Percentiles rank a stretch among this genome's conserved stretches.
Evolutionary conservation across 2,113 vertebrate genomes (phyloP).

Genomic region (Petrocephalus microphthalmus): DNA sequence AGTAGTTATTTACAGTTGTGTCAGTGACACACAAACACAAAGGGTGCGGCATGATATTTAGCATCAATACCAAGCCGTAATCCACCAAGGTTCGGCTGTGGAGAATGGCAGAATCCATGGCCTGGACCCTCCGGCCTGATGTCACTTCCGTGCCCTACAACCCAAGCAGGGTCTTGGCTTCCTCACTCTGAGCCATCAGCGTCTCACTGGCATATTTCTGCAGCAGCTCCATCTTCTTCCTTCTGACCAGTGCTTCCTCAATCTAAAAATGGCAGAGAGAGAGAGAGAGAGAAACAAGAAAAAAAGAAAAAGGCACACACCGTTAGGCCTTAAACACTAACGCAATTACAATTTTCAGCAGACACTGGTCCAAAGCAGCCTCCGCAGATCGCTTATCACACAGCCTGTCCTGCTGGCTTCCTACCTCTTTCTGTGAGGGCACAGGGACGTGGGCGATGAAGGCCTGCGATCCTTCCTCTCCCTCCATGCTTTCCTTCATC

Average conservation of each 20-base stretch:
- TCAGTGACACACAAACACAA: neutral
- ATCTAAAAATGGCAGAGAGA: conserved; percentile 61
- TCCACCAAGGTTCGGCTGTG: neutral
- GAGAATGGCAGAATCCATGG: neutral
- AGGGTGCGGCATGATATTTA: neutral
- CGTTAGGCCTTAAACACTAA: neutral
- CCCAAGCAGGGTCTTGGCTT: conserved; percentile 80
- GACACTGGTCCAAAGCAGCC: neutral
- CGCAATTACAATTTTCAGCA: neutral
- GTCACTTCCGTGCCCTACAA: conserved; percentile 50
- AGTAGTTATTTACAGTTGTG: conserved; percentile 35
- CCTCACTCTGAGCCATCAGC: conserved; percentile 88
- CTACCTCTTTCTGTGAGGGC: conserved; percentile 90
- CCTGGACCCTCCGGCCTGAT: neutral
- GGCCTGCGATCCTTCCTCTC: conserved; percentile 73
- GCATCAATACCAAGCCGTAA: neutral
- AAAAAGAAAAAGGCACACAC: too few relatives aligned
- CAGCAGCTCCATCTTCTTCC: conserved; percentile 96
- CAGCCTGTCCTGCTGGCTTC: neutral
- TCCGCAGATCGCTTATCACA: neutral
- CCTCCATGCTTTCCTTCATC: conserved; percentile 60
- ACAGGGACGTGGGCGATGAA: conserved; percentile 94
- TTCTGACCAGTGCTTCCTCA: conserved; percentile 85
- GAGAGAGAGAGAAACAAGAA: too few relatives aligned
- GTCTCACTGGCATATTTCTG: conserved; percentile 95